A percentile compares a stretch with the other conserved stretches of the same genome.
Conservation (phyloP, 2,113 vertebrate species). For the Himantopus leucocephalus region DNA sequence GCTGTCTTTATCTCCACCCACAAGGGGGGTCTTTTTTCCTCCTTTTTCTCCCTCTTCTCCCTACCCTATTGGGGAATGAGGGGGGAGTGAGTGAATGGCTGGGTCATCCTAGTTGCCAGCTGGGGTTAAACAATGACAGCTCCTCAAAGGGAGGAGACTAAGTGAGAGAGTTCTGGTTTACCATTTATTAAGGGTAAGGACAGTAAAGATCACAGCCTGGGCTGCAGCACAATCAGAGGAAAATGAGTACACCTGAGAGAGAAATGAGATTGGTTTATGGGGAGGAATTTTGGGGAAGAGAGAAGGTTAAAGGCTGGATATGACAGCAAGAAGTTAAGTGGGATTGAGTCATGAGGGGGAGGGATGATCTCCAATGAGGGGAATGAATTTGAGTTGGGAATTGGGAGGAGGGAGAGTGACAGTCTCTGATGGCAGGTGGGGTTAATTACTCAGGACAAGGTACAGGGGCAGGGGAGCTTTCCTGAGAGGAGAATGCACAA, state of each 20-base stretch:
- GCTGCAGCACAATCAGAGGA: neutral
- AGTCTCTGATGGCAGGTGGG: neutral
- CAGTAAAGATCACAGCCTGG: neutral
- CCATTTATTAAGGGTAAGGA: neutral
- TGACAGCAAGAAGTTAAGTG: neutral
- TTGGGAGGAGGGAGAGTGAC: neutral
- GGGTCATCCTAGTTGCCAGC: neutral
- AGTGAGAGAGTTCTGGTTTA: neutral
- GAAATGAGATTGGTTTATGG: neutral
- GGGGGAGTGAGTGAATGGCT: neutral
- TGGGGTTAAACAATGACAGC: neutral
- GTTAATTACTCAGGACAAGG: neutral
- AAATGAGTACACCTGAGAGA: neutral
- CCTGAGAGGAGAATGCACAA: neutral
- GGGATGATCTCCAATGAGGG: neutral
- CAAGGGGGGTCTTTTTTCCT: too few relatives aligned
- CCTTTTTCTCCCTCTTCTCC: neutral
- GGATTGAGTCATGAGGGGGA: neutral
- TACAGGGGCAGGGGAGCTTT: neutral
- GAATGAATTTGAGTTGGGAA: neutral
- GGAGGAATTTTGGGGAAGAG: neutral
- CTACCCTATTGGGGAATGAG: neutral
- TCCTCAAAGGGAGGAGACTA: neutral
- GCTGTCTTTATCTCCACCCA: neutral
- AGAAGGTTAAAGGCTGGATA: neutral